phyloP scores from a whole-genome alignment of 1,140 invertebrate species.

The Heliconius himera region DNA sequence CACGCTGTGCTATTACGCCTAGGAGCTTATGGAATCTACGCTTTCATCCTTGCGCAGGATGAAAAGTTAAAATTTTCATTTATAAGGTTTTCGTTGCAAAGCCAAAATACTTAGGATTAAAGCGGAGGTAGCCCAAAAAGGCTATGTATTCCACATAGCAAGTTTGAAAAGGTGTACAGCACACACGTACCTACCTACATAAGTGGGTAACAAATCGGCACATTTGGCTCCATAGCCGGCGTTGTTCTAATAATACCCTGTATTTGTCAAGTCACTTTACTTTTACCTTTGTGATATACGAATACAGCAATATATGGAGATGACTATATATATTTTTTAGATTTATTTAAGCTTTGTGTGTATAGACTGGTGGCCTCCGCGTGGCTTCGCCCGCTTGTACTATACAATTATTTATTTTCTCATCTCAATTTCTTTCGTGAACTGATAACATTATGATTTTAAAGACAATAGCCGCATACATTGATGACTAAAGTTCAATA shows the following conservation, averaged over 20 bases:
- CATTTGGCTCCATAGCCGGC: not conserved
- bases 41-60: too few relatives aligned
- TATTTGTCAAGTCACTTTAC: constrained; percentile 12
- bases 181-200: not conserved
- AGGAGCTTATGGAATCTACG: too few relatives aligned
- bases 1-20: too few relatives aligned
- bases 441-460: too few relatives aligned
- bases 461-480: too few relatives aligned
- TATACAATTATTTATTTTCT: too few relatives aligned
- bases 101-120: not conserved
- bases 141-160: not conserved
- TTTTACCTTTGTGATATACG: constrained; percentile 4
- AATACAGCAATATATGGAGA: not conserved
- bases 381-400: too few relatives aligned
- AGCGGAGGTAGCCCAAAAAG: not conserved
- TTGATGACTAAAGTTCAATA: too few relatives aligned
- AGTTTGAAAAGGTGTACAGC: not conserved
- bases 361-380: too few relatives aligned
- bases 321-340: not conserved
- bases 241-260: constrained; percentile 12
- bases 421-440: too few relatives aligned
- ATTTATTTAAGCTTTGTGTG: too few relatives aligned
- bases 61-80: not conserved
- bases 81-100: not conserved
- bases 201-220: constrained; percentile 8